Base-by-base conservation (phyloP, 2,888 invertebrate genomes). In the Ophioninae sp. region DNA sequence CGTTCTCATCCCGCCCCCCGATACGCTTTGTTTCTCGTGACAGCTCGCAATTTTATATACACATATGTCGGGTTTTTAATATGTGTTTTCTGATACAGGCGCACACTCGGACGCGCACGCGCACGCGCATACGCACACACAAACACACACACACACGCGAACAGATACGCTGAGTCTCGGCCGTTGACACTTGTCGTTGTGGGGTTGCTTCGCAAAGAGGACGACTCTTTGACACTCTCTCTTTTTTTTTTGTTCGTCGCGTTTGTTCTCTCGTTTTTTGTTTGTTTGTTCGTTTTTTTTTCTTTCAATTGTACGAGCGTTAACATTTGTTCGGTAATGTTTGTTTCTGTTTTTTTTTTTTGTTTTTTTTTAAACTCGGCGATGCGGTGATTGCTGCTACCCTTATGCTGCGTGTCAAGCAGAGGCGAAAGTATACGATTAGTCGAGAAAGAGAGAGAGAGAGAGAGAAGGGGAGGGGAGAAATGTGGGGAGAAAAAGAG, bases 391-490 rank as follows among this genome's bases (percentile, higher is more conserved):
- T 77, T 77, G 84, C 87, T 87, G 87, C 85, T 91, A 92, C 91
- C 92, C 87, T 92, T 93, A 93, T 90, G 93, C 93, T 93, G 92
- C 92, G 87, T 92, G 90, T 91, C 88, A 92, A 92, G 92, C 92
- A 93, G 90, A 92, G 89, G 90, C 91, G 90, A 92, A 91, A 92
- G 89, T 91, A 87, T 89, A 89, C 88, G 87, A 92, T 92, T 92
- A 92, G 91, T 92, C 81, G 89, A 88, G 87, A 85, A 82, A 80
- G 85, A 88, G 86, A 85, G 39, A 81, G 41, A 64, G 13, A 72
- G 57, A 8, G 89, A 88, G 87, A 85, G 82, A 80, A 30, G 85
- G 87, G 86, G 59, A 30, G 65, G 17, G n/a, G 7, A n/a, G 89
- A 88, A 87, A 85, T 82, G 80, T 84, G 87, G 86, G 13, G 89